phyloP scores from a whole-genome alignment of 2,888 invertebrate genomes.

The Junonia oenone region DNA sequence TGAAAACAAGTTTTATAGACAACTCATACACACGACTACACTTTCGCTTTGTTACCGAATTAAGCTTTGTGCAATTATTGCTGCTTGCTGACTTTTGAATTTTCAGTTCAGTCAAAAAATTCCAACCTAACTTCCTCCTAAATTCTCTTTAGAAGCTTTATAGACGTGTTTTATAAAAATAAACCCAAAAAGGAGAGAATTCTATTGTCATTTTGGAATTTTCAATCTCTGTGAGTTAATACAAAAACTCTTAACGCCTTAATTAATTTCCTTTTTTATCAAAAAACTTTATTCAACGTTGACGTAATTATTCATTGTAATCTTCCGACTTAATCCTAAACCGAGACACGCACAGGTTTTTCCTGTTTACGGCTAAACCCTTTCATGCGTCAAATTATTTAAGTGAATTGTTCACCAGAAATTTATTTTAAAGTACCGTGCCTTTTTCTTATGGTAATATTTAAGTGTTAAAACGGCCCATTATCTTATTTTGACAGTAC shows the following conservation, averaged over 20 bases:
- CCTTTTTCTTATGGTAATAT: neutral
- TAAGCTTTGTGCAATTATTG: slow-evolving; percentile 5
- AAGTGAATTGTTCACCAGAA: neutral
- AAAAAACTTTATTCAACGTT: no score
- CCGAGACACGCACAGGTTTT: neutral
- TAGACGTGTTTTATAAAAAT: neutral
- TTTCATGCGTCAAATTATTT: neutral
- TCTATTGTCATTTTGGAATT: neutral
- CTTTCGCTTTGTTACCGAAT: slow-evolving; percentile 11
- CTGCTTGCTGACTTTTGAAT: slow-evolving; percentile 7
- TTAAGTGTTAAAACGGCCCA: no score
- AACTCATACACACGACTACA: neutral
- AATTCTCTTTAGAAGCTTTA: neutral
- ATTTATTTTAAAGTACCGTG: neutral
- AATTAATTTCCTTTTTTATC: no score
- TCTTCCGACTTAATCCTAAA: neutral
- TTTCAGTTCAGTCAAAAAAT: neutral
- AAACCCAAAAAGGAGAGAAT: neutral
- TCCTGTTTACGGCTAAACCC: neutral
- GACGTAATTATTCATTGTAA: no score
- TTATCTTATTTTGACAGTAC: no score
- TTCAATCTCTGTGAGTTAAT: no score
- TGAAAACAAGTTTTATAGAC: slow-evolving; percentile 3
- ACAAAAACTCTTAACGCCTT: no score
- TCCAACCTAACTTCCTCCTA: neutral